Evolutionary conservation across 2,888 invertebrate genomes (phyloP).

Genomic region (Rhodophaea formosa): DNA sequence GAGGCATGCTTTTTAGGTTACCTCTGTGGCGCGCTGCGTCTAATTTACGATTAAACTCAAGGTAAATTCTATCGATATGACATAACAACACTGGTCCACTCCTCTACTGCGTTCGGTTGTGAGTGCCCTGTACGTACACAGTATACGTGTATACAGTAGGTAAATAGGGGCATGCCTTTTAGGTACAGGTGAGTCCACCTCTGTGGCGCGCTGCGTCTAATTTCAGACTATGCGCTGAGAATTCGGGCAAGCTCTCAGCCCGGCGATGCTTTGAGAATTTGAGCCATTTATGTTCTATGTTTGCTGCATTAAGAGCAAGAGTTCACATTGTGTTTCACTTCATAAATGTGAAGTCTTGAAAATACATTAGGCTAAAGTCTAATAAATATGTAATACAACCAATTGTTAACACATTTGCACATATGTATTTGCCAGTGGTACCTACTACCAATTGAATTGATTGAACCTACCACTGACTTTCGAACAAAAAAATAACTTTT

Average conservation of each 20-base stretch:
- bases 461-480: too few species aligned
- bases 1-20: conserved; percentile 61
- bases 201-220: conserved; percentile 4
- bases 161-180: conserved; percentile 67
- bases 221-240: conserved; percentile 15
- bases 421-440: too few species aligned
- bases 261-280: conserved; percentile 4
- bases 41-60: too few species aligned
- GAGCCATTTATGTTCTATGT: background rate
- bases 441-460: too few species aligned
- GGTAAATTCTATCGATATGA: too few species aligned
- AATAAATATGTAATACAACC: too few species aligned
- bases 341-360: too few species aligned
- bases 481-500: too few species aligned
- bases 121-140: conserved; percentile 52
- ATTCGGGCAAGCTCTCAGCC: conserved; percentile 1
- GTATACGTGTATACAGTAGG: conserved; percentile 34
- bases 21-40: conserved; percentile 16
- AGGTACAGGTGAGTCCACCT: conserved; percentile 42
- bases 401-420: too few species aligned
- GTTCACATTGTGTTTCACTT: too few species aligned
- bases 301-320: conserved; percentile 1
- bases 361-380: too few species aligned
- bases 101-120: conserved; percentile 52
- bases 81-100: conserved; percentile 38